These are phyloP conservation scores for Drosophila monieri DNA, from an alignment of 2,888 invertebrate species.

Conservation along the genomic window DNA sequence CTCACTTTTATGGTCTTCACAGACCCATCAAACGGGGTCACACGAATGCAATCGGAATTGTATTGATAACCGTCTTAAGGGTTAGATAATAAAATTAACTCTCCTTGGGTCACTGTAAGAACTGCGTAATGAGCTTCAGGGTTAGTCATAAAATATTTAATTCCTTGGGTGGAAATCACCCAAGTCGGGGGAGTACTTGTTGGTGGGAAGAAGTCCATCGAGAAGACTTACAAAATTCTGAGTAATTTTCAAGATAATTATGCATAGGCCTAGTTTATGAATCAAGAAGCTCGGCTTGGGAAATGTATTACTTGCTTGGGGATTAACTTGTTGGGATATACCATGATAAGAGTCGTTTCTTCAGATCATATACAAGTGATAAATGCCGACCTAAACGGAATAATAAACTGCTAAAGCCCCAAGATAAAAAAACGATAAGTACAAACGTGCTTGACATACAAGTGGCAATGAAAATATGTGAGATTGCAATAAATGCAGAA, in stretches of 20 bases:
- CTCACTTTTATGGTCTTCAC: conserved; percentile 47
- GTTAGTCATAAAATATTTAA: conserved; percentile 15
- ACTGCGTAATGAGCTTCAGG: conserved; percentile 24
- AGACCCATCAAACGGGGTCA: conserved; percentile 40
- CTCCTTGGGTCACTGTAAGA: conserved; percentile 28
- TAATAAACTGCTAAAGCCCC: conserved; percentile 28
- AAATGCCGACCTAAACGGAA: conserved; percentile 17
- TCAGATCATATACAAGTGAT: conserved; percentile 26
- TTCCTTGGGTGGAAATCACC: conserved; percentile 14
- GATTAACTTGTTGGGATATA: conserved; percentile 13
- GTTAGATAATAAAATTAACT: conserved; percentile 25
- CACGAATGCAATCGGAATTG: conserved; percentile 63
- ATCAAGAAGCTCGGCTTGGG: conserved; percentile 3
- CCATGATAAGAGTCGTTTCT: conserved; percentile 19
- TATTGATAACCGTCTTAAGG: conserved; percentile 47
- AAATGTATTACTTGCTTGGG: conserved; percentile 5
- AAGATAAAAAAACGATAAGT: conserved; percentile 19
- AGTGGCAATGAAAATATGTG: conserved; percentile 2
- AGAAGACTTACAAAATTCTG: conserved; percentile 13
- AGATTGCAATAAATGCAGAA: conserved; percentile 17
- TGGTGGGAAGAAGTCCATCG: conserved; percentile 18
- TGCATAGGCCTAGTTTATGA: conserved; percentile 20
- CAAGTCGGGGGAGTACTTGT: not conserved
- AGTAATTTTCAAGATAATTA: conserved; percentile 9
- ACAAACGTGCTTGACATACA: conserved; percentile 11